Evolutionary conservation across 2,113 vertebrate species (phyloP), one percentile per base, ranked within the genome.

Genomic region (Morone chrysops): DNA sequence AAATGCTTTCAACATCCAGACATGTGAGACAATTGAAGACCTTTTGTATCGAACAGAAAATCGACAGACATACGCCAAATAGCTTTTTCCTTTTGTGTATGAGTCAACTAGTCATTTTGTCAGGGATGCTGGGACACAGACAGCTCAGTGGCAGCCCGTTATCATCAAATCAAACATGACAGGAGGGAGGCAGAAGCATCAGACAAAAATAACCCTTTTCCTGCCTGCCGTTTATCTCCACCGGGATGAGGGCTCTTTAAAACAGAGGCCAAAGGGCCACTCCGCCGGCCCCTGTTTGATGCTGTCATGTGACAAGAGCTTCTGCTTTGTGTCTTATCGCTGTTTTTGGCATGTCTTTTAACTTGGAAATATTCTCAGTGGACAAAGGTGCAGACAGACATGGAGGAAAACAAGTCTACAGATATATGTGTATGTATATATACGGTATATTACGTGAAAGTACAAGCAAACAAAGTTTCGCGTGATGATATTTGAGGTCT

Each of bases 131-230:
- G 71, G 18, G 84, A 59, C 80, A 74, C 78, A 62, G 78, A 85
- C 77, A 5, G 61, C 90, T 88, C 75, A 0, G 80, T 41, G 91
- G 86, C 93, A 90, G 84, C 83, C 89, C 38, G 80, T 90, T 94
- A 94, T 94, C 91, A 83, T 91, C 90, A 71, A 82, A 93, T 92
- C 94, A 91, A 88, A 92, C 43, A 54, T 86, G 92, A 93, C 92
- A 89, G 87, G 82, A 86, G 87, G 88, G 87, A 90, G 89, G 86
- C 84, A 85, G 73, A 73, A 66, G 90, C 89, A 78, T 79, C 82
- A 81, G 83, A 90, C 87, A 87, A 85, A 92, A 93, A 92, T 93
- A 92, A 92, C 83, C 86, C 73, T 70, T 87, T 90, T 79, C 87
- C 89, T 80, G 90, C 78, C 77, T 77, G 79, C 75, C 43, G 48